Percentiles rank a stretch among this genome's conserved stretches.
Conservation (phyloP, 1,140 invertebrate species). For the Elysia chlorotica region DNA sequence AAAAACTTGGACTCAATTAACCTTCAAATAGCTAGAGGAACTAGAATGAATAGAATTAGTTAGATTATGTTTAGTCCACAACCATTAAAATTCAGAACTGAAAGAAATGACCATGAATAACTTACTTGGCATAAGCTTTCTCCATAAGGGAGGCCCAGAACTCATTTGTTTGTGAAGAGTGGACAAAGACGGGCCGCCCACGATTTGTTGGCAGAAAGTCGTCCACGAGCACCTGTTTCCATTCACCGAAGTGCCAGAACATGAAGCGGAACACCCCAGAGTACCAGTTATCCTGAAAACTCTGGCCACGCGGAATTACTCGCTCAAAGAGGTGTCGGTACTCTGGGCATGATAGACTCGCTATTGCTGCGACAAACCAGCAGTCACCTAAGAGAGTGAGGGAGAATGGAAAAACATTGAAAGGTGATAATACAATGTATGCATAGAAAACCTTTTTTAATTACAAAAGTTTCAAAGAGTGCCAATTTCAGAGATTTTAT, state of each 20-base stretch:
- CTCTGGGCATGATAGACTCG: constrained; percentile 68
- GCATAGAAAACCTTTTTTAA: too few relatives aligned
- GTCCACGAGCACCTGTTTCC: constrained; percentile 78
- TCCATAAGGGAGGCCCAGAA: constrained; percentile 83
- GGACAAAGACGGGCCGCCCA: constrained; percentile 72
- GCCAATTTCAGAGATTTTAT: too few relatives aligned
- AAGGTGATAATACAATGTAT: too few relatives aligned
- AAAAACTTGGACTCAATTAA: too few relatives aligned
- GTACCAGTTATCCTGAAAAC: constrained; percentile 66
- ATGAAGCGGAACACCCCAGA: constrained; percentile 69
- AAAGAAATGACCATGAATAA: too few relatives aligned
- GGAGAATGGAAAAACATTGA: too few relatives aligned
- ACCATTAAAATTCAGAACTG: too few relatives aligned
- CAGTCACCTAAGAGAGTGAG: constrained; percentile 65
- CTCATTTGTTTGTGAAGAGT: constrained; percentile 71
- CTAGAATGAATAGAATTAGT: too few relatives aligned
- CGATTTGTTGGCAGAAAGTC: constrained; percentile 73
- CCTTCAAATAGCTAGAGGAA: too few relatives aligned
- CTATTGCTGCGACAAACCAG: constrained; percentile 73
- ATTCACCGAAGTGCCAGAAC: constrained; percentile 80
- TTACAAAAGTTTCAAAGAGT: too few relatives aligned
- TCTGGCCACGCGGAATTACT: constrained; percentile 73
- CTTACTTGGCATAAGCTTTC: constrained; percentile 84
- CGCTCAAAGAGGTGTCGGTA: constrained; percentile 72
- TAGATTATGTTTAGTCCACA: too few relatives aligned